A percentile compares a stretch with the other conserved stretches of the same genome.
These are phyloP conservation scores for Rhinophrynus dorsalis DNA, from an alignment of 2,797 vertebrate genomes.

Conservation along the genomic window DNA sequence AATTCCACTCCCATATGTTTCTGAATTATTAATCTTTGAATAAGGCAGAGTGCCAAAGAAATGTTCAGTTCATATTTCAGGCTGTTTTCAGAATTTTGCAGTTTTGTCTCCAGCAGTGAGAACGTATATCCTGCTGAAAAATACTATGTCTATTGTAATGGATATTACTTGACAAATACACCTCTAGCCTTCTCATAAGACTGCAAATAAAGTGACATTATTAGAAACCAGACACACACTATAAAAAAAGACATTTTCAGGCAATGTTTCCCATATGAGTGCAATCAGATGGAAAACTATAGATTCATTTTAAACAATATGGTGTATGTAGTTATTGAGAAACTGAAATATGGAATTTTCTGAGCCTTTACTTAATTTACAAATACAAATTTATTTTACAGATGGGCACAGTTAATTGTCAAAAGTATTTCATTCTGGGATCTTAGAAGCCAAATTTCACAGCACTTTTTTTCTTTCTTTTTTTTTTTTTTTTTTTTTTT, in stretches of 20 bases:
- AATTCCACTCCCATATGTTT: too few relatives aligned
- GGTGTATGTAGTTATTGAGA: constrained; percentile 37
- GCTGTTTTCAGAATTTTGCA: not conserved
- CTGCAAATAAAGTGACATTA: constrained; percentile 46
- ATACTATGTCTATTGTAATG: not conserved
- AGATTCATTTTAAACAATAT: constrained; percentile 36
- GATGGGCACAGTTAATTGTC: constrained; percentile 60
- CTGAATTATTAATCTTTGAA: not conserved
- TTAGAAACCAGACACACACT: constrained; percentile 45
- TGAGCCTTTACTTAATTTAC: constrained; percentile 61
- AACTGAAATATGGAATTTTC: constrained; percentile 45
- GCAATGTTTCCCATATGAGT: constrained; percentile 39
- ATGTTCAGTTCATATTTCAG: not conserved
- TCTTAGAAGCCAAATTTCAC: constrained; percentile 62
- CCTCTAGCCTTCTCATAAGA: constrained; percentile 18
- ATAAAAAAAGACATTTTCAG: constrained; percentile 44
- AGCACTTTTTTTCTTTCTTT: constrained; percentile 53
- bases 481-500: constrained; percentile 9
- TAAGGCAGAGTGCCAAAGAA: not conserved
- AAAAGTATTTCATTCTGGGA: constrained; percentile 59
- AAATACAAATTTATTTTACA: constrained; percentile 66
- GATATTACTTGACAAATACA: constrained; percentile 20
- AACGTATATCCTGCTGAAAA: not conserved
- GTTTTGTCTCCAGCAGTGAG: not conserved
- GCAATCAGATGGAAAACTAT: constrained; percentile 45